phyloP scores from a whole-genome alignment of 2,888 invertebrate genomes.

The Camptogramma bilineatum region DNA sequence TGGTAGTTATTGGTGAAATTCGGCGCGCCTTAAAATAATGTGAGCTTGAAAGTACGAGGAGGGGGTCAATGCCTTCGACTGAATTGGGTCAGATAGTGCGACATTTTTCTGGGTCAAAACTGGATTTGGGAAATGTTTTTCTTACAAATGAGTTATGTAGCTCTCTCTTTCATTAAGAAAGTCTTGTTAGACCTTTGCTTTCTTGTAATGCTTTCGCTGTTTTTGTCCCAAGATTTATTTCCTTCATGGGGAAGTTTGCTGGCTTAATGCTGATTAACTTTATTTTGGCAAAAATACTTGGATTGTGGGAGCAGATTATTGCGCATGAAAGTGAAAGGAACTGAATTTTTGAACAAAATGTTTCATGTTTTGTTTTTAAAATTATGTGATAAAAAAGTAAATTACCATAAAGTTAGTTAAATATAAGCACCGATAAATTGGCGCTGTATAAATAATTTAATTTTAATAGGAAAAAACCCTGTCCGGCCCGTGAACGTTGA shows the following conservation, averaged over 20 bases:
- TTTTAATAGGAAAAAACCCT: no score
- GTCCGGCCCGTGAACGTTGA: no score
- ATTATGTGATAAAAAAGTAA: no score
- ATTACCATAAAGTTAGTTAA: no score
- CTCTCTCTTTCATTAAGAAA: constrained; percentile 43
- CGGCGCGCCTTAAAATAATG: constrained; percentile 77
- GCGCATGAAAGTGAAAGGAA: no score
- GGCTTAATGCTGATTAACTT: constrained; percentile 27
- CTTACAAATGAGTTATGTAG: constrained; percentile 67
- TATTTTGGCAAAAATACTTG: constrained; percentile 15
- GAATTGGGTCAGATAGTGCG: constrained; percentile 78
- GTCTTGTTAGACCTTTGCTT: constrained; percentile 33
- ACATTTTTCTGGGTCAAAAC: constrained; percentile 70
- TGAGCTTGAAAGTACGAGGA: constrained; percentile 57
- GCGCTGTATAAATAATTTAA: no score
- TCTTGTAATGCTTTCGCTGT: constrained; percentile 23
- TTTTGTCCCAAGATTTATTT: constrained; percentile 37
- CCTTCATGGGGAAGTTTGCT: constrained; percentile 21
- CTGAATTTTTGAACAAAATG: no score
- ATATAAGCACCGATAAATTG: no score
- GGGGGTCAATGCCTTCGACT: constrained; percentile 66
- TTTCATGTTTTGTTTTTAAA: no score
- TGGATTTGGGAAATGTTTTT: constrained; percentile 65
- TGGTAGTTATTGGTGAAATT: constrained; percentile 51
- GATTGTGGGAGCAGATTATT: neutral